Evolutionary conservation across 2,113 vertebrate genomes (phyloP).

Genomic region (Labrus mixtus): DNA sequence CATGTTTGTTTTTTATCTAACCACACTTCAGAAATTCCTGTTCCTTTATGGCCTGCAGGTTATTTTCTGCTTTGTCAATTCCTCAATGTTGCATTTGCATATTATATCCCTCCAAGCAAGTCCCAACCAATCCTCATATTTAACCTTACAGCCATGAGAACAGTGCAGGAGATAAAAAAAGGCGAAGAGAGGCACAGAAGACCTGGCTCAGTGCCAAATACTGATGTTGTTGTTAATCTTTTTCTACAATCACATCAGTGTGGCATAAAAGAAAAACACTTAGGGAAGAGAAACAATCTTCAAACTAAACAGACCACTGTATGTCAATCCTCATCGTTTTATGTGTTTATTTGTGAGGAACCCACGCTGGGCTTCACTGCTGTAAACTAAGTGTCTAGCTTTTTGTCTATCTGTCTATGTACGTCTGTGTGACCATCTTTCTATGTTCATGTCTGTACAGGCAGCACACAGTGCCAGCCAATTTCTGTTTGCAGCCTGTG

Average conservation of each 20-base stretch:
- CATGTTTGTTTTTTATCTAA: not conserved
- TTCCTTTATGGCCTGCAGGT: not conserved
- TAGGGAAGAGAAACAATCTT: not conserved
- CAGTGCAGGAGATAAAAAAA: not conserved
- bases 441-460: not conserved
- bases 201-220: slow-evolving; percentile 13
- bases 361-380: not conserved
- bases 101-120: slow-evolving; percentile 1
- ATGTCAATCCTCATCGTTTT: not conserved
- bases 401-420: not conserved
- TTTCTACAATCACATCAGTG: not conserved
- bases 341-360: not conserved
- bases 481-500: slow-evolving; percentile 28
- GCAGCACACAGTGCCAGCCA: slow-evolving; percentile 6
- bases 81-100: slow-evolving; percentile 2
- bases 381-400: not conserved
- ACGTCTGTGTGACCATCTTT: not conserved
- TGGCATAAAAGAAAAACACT: not conserved
- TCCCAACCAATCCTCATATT: slow-evolving; percentile 21
- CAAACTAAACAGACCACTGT: not conserved
- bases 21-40: not conserved
- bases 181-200: not conserved
- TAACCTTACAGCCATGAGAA: slow-evolving; percentile 21
- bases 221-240: slow-evolving; percentile 3
- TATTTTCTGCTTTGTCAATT: not conserved